Evolutionary conservation across 2,113 vertebrate species (phyloP).

Genomic region (Tauraco erythrolophus): DNA sequence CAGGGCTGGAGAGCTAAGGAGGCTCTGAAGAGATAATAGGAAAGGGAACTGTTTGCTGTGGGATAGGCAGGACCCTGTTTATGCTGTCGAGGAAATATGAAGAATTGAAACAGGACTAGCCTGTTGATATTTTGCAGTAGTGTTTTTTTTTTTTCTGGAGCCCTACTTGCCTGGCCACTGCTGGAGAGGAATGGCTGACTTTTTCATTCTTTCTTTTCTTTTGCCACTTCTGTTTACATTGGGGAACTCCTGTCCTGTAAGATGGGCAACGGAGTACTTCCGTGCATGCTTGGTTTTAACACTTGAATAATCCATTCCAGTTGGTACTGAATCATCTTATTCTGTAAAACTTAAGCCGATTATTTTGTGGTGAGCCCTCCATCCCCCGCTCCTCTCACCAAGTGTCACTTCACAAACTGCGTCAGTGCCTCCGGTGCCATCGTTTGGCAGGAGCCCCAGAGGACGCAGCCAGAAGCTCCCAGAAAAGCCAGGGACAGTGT

Average conservation of each 20-base stretch:
- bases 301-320: not conserved
- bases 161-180: not conserved
- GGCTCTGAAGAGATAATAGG: not conserved
- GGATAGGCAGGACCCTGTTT: not conserved
- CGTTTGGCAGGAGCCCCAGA: not conserved
- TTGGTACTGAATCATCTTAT: not conserved
- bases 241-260: not conserved
- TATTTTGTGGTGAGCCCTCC: not conserved
- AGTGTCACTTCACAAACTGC: not conserved
- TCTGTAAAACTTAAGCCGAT: not conserved
- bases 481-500: not conserved
- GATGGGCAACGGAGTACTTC: not conserved
- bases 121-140: not conserved
- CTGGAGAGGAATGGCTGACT: not conserved
- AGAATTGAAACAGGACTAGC: not conserved
- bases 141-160: not conserved
- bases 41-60: not conserved
- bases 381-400: not conserved
- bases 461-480: not conserved
- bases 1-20: not conserved
- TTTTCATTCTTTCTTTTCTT: not conserved
- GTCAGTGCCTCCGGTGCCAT: slow-evolving; percentile 17
- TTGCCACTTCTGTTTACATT: not conserved
- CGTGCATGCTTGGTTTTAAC: not conserved
- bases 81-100: not conserved